Base-by-base conservation (phyloP, 2,888 invertebrate species). In the Clistopyga incitator region DNA sequence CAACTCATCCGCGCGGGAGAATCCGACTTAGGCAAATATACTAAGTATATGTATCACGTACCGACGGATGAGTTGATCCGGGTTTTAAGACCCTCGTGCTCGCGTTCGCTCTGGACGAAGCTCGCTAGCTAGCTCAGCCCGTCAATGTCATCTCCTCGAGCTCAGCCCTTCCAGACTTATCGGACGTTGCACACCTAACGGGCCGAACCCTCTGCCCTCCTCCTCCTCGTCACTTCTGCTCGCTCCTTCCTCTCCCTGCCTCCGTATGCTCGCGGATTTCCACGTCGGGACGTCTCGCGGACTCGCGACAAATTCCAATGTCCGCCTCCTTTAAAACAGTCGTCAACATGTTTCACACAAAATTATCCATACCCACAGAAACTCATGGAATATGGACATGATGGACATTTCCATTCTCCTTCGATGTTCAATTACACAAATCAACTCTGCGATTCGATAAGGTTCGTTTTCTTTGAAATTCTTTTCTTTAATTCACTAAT, bases 81-180 rank as follows among this genome's bases (percentile, higher is more conserved):
- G 90, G 91, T 90, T 92, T 92, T 93, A 92, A 92, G 91, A 91
- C 91, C 89, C 86, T 88, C 88, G 91, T 90, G 88, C 91, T 90
- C 90, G 88, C 90, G 80, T 84, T 84, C 84, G 75, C 76, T 80
- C 80, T 75, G 78, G 38, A 65, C 80, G 77, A 78, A 78, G 68
- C 78, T 71, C 72, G 81, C 81, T 54, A 78, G 86, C 84, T 84
- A 83, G 86, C 85, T 85, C 83, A 85, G 85, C 81, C 82, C 82
- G 85, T 86, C 86, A 87, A 85, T 85, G 86, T 86, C 86, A 86
- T 87, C 86, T 86, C 83, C 84, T 81, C 78, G 84, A 91, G 92
- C 91, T 91, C 90, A 92, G 90, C 90, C 92, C 92, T 91, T 93
- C 92, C 91, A 91, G 92, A 93, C 93, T 93, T 93, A 93, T 93